Evolutionary conservation across 2,113 vertebrate genomes (phyloP), one percentile per base, ranked within the genome.

Genomic region (Poeciliopsis occidentalis): DNA sequence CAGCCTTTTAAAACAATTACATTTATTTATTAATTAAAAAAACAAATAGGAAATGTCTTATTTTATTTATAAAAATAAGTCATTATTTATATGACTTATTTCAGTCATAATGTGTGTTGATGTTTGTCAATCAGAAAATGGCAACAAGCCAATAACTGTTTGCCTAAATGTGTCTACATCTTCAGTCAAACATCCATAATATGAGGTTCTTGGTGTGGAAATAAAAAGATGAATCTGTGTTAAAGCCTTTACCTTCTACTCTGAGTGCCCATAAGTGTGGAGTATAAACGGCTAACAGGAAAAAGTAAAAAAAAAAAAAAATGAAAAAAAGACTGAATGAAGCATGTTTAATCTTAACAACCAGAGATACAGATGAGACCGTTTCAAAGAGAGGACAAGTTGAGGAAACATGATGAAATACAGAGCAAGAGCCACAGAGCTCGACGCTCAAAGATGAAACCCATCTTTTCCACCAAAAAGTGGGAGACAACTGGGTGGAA

Each of bases 321-420:
- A 29, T 29, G 3, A 29, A 29, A 24, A 54, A 54, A 24, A 54
- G 5, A 8, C 51, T 54, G 51, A 54, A 72, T 60, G 34, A 51
- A 73, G 29, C 47, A 67, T 57, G 31, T 61, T 71, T 37, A 34
- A 64, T 67, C 1, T 8, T 37, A 65, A 57, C 64, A 24, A 5
- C 37, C 8, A 31, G 41, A 72, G 60, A 73, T 44, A 71, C 26
- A 29, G 8, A n/a, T 72, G 30, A 64, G 51, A 19, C 12, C 39
- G 31, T 32, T 64, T 73, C 29, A 68, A 67, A 64, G 27, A 80
- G 44, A 41, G 30, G 71, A 78, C 51, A 84, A 67, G 64, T 2
- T 68, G 30, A 67, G 51, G 83, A 34, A 75, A 66, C 57, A 66
- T 81, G 81, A 90, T 85, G 76, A 85, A 85, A 89, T 63, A 31